Evolutionary conservation across 2,888 invertebrate species (phyloP), one percentile per base, ranked within the genome.

Genomic region (Tenthredo amoena): DNA sequence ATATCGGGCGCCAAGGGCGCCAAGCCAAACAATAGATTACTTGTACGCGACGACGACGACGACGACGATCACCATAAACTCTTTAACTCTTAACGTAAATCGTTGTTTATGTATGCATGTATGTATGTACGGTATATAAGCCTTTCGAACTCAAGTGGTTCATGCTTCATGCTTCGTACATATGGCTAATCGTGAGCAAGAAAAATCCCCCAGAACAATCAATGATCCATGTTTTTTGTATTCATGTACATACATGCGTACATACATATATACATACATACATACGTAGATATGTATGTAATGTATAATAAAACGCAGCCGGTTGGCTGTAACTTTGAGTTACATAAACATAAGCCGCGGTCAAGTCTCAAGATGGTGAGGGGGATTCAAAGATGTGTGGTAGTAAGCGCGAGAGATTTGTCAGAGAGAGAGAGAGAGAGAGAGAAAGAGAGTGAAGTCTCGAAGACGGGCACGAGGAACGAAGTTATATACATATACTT

Each of bases 1-100:
- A 83, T 68, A 71, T 83, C 62, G 83, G 68, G 62, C 83, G 62
- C 62, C 81, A 81, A 81, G 58, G 81, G 81, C 81, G 81, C 83
- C 83, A 83, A 83, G 83, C 47, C 34, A 83, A 47, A 83, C 83
- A 83, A 83, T 83, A 83, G 68, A 26, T 83, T 50, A 83, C 83
- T 83, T 83, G 81, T 81, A 62, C 81, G 40, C 34, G 62, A 10
- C 58, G 58, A 26, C 26, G 62, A 10, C 58, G 58, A 26, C 26
- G 26, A 81, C 62, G 62, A 81, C n/a, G 31, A 37, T 62, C 79
- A 62, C 58, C 58, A 40, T 81, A 37, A 40, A 62, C 21, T 81
- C 79, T 81, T 81, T n/a, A 21, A 81, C 62, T 62, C 79, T 58
- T 47, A 77, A 40, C 58, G 37, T 81, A 58, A 40, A 72, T 43